Percentiles rank a stretch among this genome's conserved stretches.
Conservation (phyloP, 2,888 invertebrate species). For the Crocallis elinguaria region DNA sequence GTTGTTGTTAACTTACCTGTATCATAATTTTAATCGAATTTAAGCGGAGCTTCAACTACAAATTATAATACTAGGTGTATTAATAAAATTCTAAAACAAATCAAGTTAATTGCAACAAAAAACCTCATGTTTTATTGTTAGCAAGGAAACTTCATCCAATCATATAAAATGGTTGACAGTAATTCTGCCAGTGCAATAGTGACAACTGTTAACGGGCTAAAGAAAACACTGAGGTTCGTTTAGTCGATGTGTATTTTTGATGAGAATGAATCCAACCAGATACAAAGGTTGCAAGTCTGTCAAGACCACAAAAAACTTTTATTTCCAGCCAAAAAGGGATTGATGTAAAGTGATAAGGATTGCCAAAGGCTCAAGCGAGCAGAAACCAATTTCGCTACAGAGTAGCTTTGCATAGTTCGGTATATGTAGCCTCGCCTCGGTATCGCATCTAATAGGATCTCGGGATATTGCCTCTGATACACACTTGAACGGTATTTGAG, state of each 20-base stretch:
- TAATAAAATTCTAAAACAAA: neutral
- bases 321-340: neutral
- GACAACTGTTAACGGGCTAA: no score
- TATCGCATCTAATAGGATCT: slow-evolving; percentile 30
- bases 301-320: neutral
- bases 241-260: no score
- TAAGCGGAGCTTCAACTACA: slow-evolving; percentile 32
- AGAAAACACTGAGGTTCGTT: no score
- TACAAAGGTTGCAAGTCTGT: neutral
- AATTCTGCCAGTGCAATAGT: no score
- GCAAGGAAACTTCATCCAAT: no score
- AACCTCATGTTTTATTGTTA: no score
- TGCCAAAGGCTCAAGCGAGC: slow-evolving; percentile 1
- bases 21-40: slow-evolving; percentile 65
- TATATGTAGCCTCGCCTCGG: slow-evolving; percentile 9
- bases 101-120: no score
- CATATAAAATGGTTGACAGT: no score
- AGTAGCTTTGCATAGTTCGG: slow-evolving; percentile 20
- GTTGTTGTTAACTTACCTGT: slow-evolving; percentile 3
- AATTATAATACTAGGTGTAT: slow-evolving; percentile 14
- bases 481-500: slow-evolving; percentile 31
- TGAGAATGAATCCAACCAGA: no score
- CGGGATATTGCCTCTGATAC: slow-evolving; percentile 35
- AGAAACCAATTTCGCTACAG: slow-evolving; percentile 21
- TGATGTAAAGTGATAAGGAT: slow-evolving; percentile 8